Evolutionary conservation across 1,140 invertebrate genomes (phyloP), one percentile per base, ranked within the genome.

Genomic region (Ceratosolen solmsi): DNA sequence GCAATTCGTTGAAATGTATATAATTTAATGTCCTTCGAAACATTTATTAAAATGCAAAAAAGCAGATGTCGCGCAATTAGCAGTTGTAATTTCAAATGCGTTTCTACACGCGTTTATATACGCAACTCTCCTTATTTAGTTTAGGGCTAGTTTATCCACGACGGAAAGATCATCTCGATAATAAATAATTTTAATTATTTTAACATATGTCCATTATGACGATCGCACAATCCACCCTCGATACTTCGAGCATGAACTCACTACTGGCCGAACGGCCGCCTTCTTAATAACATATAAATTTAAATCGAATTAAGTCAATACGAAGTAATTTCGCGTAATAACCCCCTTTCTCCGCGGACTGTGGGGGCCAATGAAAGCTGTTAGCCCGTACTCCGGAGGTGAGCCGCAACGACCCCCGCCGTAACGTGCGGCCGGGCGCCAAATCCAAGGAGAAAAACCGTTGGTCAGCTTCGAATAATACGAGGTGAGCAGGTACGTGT

Each of bases 261-360:
- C 20, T 17, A 17, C 30, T 33, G 20, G 8, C 17, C n/a, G 56
- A n/a, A 49, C 2, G 75, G 5, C 15, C 1, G 38, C 58, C 71
- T 74, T 22, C 25, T 46, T 54, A 7, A 38, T 25, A 22, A 46
- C 33, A 46, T 33, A 70, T 56, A 49, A 56, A 38, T 79, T 63
- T 54, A 71, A 65, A 78, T 82, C 41, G 58, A 76, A 82, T 73
- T 78, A 49, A 33, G 13, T 20, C 41, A 46, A 70, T 30, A 80
- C 58, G n/a, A 74, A 74, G 56, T 41, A 74, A 73, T 74, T 80
- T 80, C 27, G 22, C n/a, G n/a, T 73, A 80, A 80, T 80, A 36
- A 80, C 27, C 46, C 25, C 20, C 60, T 77, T 82, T 77, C 30
- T 49, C 13, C n/a, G 13, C 27, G 56, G 51, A 17, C 51, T 5